Base-by-base conservation (phyloP, 1,140 invertebrate species). In the Drosophila kepulauana region DNA sequence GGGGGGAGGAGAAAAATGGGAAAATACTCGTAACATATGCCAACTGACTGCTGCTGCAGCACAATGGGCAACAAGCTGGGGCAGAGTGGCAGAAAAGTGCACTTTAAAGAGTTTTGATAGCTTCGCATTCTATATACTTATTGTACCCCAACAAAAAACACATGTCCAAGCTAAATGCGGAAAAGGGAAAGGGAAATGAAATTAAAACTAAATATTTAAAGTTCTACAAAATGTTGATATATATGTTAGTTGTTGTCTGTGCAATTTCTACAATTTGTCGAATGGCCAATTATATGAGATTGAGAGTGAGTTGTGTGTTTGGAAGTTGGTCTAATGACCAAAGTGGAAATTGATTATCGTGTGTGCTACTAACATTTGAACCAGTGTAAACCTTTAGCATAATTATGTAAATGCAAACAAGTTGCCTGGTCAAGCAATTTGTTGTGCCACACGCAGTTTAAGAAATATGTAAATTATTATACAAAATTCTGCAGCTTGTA, bases 21-120 rank as follows among this genome's bases (percentile, higher is more conserved):
- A 5, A 43, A 43, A 43, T 70, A 48, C 67, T 63, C 59, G 59
- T 58, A 75, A 63, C 73, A 75, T 71, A 75, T 75, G 73, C 73
- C 68, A 74, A 69, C 49, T 59, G 65, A 74, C 65, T 74, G 28
- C 62, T 30, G 38, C 48, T 28, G n/a, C 5, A 7, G 52, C 51
- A 48, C 45, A 76, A 63, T 64, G 56, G 30, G 8, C 33, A 25
- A 56, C 10, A 63, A 5, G 49, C 57, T 46, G 41, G 5, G 25
- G 13, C 68, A 52, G 38, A 59, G 48, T 41, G 38, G 54, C 46
- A 68, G 70, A 6, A 59, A 67, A 73, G 69, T n/a, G 48, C 20
- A 30, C 28, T 67, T 54, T 67, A 54, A 62, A 62, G 30, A 51
- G 54, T 20, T 51, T 51, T 51, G 43, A 38, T 67, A 57, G 45